Evolutionary conservation across 2,888 invertebrate genomes (phyloP).

Genomic region (Drosophila barbarae): DNA sequence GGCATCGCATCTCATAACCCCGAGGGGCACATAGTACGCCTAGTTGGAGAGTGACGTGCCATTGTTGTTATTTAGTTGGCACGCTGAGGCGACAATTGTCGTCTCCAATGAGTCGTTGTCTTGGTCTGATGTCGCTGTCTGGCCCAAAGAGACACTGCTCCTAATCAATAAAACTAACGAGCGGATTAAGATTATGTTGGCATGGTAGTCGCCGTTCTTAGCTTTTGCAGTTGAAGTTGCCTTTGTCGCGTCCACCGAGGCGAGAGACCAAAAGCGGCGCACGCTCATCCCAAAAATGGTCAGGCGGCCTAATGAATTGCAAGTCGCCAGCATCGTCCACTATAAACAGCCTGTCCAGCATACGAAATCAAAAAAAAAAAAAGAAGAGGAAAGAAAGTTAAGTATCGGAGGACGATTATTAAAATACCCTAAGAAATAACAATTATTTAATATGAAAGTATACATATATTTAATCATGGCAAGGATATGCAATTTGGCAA

Average conservation of each 20-base stretch:
- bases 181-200: conserved; percentile 74
- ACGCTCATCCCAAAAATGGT: conserved; percentile 72
- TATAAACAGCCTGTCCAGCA: conserved; percentile 40
- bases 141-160: conserved; percentile 58
- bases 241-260: conserved; percentile 29
- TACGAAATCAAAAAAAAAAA: conserved; percentile 53
- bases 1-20: conserved; percentile 39
- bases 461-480: too few species aligned
- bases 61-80: conserved; percentile 70
- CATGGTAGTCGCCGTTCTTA: conserved; percentile 18
- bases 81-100: conserved; percentile 76
- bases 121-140: conserved; percentile 36
- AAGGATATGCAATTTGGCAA: too few species aligned
- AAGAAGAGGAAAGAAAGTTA: background rate
- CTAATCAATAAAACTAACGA: conserved; percentile 75
- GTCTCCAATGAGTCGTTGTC: conserved; percentile 71
- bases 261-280: conserved; percentile 70
- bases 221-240: conserved; percentile 6
- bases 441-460: too few species aligned
- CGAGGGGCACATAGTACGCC: conserved; percentile 45
- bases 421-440: conserved; percentile 2
- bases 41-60: conserved; percentile 43
- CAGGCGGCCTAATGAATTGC: conserved; percentile 71
- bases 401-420: background rate
- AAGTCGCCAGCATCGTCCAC: conserved; percentile 41